phyloP scores from a whole-genome alignment of 2,113 vertebrate genomes.

The Epinephelus fuscoguttatus region DNA sequence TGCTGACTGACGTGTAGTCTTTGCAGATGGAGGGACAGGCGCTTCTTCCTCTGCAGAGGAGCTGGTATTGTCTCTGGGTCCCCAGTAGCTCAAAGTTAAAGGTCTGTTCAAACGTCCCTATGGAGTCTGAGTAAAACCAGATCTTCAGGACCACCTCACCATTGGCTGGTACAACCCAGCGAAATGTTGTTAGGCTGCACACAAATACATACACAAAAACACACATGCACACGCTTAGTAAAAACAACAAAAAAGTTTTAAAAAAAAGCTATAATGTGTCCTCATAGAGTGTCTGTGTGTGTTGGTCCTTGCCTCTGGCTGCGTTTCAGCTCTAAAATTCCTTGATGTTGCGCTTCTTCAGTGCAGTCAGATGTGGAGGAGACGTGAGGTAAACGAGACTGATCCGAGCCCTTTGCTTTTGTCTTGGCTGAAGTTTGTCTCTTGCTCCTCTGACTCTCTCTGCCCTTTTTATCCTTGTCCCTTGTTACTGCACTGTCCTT shows the following conservation, averaged over 20 bases:
- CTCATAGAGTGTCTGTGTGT: not conserved
- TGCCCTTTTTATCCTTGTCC: slow-evolving; percentile 49
- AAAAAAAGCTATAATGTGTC: not conserved
- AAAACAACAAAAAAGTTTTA: not conserved
- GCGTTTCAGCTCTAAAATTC: slow-evolving; percentile 50
- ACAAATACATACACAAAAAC: not conserved
- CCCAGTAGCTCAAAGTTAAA: slow-evolving; percentile 91
- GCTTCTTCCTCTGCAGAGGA: slow-evolving; percentile 87
- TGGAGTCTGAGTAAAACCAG: slow-evolving; percentile 83
- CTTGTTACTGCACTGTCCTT: slow-evolving; percentile 65
- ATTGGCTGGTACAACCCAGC: slow-evolving; percentile 88
- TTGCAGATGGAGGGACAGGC: slow-evolving; percentile 89
- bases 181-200: slow-evolving; percentile 82
- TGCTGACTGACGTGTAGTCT: slow-evolving; percentile 86
- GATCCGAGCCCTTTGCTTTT: not conserved
- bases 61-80: slow-evolving; percentile 84
- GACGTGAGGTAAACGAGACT: not conserved
- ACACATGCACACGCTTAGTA: not conserved
- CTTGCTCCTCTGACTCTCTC: slow-evolving; percentile 71
- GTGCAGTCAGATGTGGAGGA: slow-evolving; percentile 30
- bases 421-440: slow-evolving; percentile 44
- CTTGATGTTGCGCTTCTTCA: slow-evolving; percentile 60
- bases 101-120: slow-evolving; percentile 86
- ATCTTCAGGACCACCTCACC: slow-evolving; percentile 85
- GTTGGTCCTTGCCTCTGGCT: slow-evolving; percentile 76